Evolutionary conservation across 1,140 invertebrate genomes (phyloP), one percentile per base, ranked within the genome.

Genomic region (Drosophila kurseongensis): DNA sequence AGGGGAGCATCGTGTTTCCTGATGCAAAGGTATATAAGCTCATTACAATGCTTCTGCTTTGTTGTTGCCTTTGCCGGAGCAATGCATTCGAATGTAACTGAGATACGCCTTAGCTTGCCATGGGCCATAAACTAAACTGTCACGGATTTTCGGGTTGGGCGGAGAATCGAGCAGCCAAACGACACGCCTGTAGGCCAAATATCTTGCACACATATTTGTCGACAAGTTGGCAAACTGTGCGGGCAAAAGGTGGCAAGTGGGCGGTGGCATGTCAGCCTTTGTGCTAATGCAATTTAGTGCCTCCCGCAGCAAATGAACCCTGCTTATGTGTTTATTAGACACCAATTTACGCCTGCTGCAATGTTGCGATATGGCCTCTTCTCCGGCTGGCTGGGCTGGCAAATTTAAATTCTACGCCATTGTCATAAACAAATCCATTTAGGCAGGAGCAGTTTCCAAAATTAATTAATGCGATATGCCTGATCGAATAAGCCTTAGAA

Each of bases 281-380:
- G 75, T 82, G 78, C 60, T 82, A 78, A 88, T 85, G 83, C 82
- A 86, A 88, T 88, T 88, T 79, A 66, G 75, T 66, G 71, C 48
- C 60, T 59, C 50, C 66, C 71, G 84, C 84, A 77, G 63, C 79
- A 76, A 86, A 74, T 83, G 67, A 76, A 83, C 62, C 84, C 72
- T 83, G 84, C 79, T 88, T 86, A 83, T 86, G 83, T 86, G 83
- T 88, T 86, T 86, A 86, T 86, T 86, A 77, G 83, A 76, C 75
- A 66, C 65, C 82, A 88, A 86, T 82, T 82, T 79, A 60, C 69
- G 61, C 78, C 75, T 69, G 32, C 54, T 76, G 73, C 72, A 67
- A 67, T 67, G 72, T 75, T 54, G 60, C 69, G 74, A 41, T 56
- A 35, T 40, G 69, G 60, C 61, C 38, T 60, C 60, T 42, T 29